Conservation (phyloP, 2,797 vertebrate species). For the Decapterus maruadsi region DNA sequence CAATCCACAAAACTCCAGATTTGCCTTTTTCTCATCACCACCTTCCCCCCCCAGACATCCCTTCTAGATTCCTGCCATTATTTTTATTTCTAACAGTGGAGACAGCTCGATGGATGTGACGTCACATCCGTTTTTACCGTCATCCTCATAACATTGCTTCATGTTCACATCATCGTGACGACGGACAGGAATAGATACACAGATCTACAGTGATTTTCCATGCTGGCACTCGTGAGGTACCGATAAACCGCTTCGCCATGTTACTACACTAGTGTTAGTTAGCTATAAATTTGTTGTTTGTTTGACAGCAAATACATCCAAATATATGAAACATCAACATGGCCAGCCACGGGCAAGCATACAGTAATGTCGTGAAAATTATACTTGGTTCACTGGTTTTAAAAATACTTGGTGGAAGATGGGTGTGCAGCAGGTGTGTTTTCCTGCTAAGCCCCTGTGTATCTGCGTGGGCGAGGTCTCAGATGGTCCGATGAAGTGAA, state of each 20-base stretch:
- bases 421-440: slow-evolving; percentile 14
- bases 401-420: slow-evolving; percentile 32
- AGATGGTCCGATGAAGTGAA: slow-evolving; percentile 34
- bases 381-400: slow-evolving; percentile 26
- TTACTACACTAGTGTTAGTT: slow-evolving; percentile 44
- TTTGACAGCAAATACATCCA: slow-evolving; percentile 61
- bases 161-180: slow-evolving; percentile 35
- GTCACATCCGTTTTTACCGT: slow-evolving; percentile 35
- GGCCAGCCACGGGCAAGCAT: slow-evolving; percentile 30
- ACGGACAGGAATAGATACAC: slow-evolving; percentile 40
- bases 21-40: slow-evolving; percentile 40
- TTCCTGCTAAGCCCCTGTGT: slow-evolving; percentile 34
- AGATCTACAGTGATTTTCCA: slow-evolving; percentile 48
- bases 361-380: slow-evolving; percentile 24
- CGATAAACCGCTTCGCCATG: slow-evolving; percentile 29
- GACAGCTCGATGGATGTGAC: slow-evolving; percentile 48
- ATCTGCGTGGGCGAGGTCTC: slow-evolving; percentile 43
- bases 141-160: slow-evolving; percentile 55
- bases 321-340: slow-evolving; percentile 55
- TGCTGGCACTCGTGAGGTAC: slow-evolving; percentile 32
- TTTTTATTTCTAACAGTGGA: slow-evolving; percentile 28
- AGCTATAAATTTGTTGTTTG: slow-evolving; percentile 43
- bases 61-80: slow-evolving; percentile 26
- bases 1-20: slow-evolving; percentile 32
- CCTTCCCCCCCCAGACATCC: slow-evolving; percentile 27